Conservation (phyloP, 1,140 invertebrate genomes). For the Onthophagus taurus region DNA sequence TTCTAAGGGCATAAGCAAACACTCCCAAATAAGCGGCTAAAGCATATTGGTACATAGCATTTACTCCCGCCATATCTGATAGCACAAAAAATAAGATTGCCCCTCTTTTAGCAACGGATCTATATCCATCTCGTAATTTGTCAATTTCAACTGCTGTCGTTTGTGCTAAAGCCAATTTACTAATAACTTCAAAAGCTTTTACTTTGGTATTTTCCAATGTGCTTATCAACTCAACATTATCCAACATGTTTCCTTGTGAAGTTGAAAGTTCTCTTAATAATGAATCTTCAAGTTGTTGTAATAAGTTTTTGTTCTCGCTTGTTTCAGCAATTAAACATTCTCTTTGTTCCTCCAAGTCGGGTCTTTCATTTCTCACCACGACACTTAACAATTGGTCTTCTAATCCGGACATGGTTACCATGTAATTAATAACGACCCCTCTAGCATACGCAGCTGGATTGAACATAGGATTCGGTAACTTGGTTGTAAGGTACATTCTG, state of each 20-base stretch:
- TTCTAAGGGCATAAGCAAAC: slow-evolving; percentile 67
- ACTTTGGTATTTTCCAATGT: slow-evolving; percentile 83
- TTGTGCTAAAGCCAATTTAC: slow-evolving; percentile 61
- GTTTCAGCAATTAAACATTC: slow-evolving; percentile 77
- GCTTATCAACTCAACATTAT: slow-evolving; percentile 74
- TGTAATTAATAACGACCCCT: slow-evolving; percentile 84
- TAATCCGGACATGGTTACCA: slow-evolving; percentile 71
- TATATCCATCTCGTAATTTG: slow-evolving; percentile 68
- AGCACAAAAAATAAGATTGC: slow-evolving; percentile 85
- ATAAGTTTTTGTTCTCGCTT: slow-evolving; percentile 70
- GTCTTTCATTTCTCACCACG: slow-evolving; percentile 70
- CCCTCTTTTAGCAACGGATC: slow-evolving; percentile 69
- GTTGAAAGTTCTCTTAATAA: slow-evolving; percentile 70
- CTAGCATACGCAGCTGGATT: slow-evolving; percentile 76
- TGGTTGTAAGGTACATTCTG: slow-evolving; percentile 79
- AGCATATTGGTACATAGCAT: slow-evolving; percentile 88
- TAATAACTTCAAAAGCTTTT: slow-evolving; percentile 63
- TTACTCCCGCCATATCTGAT: slow-evolving; percentile 74
- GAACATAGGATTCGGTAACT: slow-evolving; percentile 76
- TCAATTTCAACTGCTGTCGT: slow-evolving; percentile 72
- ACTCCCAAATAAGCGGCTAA: slow-evolving; percentile 69
- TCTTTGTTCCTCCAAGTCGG: slow-evolving; percentile 78
- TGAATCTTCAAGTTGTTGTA: slow-evolving; percentile 74
- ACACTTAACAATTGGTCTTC: slow-evolving; percentile 83
- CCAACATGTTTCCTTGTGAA: slow-evolving; percentile 82